These are phyloP conservation scores for Acrocephalus arundinaceus DNA, from an alignment of 2,113 vertebrate species.

Conservation along the genomic window DNA sequence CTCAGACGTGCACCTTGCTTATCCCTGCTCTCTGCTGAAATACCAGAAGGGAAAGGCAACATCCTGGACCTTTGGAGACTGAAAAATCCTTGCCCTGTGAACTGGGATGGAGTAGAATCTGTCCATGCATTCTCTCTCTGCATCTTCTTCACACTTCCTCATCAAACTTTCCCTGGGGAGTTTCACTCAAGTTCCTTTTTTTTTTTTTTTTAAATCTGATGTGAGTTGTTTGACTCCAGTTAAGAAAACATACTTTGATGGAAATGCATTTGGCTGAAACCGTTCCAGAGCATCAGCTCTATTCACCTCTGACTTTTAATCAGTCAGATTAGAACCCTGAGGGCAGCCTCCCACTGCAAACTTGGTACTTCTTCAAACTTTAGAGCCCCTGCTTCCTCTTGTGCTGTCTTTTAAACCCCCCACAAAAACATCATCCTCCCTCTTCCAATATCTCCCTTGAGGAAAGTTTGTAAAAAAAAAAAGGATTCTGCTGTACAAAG, in stretches of 20 bases:
- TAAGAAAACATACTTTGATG: constrained; percentile 31
- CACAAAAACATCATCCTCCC: not conserved
- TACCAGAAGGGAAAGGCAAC: not conserved
- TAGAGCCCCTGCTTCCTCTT: not conserved
- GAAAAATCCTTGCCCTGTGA: not conserved
- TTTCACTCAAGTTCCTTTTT: not conserved
- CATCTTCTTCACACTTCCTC: not conserved
- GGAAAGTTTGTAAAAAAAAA: not conserved
- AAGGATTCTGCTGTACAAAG: not conserved
- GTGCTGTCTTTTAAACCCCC: not conserved
- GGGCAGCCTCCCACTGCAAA: not conserved
- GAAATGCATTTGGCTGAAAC: constrained; percentile 21
- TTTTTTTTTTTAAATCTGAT: not conserved
- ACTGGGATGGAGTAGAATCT: not conserved
- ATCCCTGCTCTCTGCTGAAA: not conserved
- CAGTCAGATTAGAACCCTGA: not conserved
- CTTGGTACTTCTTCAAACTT: not conserved
- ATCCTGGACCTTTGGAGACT: not conserved
- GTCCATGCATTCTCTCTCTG: not conserved
- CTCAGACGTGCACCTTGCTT: not conserved
- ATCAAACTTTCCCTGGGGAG: not conserved
- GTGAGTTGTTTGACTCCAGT: not conserved
- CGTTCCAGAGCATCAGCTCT: not conserved
- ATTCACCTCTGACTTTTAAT: not conserved
- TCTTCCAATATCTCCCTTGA: not conserved